phyloP scores from a whole-genome alignment of 2,797 vertebrate species.

The Masticophis lateralis region DNA sequence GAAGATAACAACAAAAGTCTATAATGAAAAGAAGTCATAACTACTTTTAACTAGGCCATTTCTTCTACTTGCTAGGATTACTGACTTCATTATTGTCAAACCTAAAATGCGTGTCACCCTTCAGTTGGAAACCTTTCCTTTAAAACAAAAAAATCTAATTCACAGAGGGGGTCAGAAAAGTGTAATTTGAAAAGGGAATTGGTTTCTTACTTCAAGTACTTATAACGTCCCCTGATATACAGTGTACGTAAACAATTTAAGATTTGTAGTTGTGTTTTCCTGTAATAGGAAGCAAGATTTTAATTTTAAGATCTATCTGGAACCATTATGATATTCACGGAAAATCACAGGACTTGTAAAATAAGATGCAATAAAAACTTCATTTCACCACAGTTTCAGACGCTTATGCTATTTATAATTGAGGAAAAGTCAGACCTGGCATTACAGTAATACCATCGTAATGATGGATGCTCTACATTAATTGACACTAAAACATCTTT shows the following conservation, averaged over 20 bases:
- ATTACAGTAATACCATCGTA: constrained; percentile 35
- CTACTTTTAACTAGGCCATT: constrained; percentile 57
- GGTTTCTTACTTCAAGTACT: constrained; percentile 35
- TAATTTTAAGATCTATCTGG: constrained; percentile 56
- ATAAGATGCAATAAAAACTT: constrained; percentile 21
- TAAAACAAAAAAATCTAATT: background rate
- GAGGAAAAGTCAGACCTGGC: constrained; percentile 29
- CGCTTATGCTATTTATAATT: constrained; percentile 33
- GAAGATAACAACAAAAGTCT: constrained; percentile 57
- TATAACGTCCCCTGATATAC: constrained; percentile 33
- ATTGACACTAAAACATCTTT: constrained; percentile 67
- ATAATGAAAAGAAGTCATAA: constrained; percentile 62
- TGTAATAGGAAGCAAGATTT: constrained; percentile 41
- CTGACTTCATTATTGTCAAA: constrained; percentile 46
- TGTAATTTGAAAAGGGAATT: constrained; percentile 34
- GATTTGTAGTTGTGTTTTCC: constrained; percentile 22
- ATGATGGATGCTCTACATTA: constrained; percentile 52
- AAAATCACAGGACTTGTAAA: constrained; percentile 33
- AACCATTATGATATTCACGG: constrained; percentile 41
- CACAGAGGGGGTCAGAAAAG: constrained; percentile 24
- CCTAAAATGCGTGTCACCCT: constrained; percentile 38
- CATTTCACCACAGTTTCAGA: constrained; percentile 9
- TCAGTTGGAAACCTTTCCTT: constrained; percentile 40
- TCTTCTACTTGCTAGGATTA: constrained; percentile 60
- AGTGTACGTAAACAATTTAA: constrained; percentile 27